Base-by-base conservation (phyloP, 1,140 invertebrate species). In the Wasmannia auropunctata region DNA sequence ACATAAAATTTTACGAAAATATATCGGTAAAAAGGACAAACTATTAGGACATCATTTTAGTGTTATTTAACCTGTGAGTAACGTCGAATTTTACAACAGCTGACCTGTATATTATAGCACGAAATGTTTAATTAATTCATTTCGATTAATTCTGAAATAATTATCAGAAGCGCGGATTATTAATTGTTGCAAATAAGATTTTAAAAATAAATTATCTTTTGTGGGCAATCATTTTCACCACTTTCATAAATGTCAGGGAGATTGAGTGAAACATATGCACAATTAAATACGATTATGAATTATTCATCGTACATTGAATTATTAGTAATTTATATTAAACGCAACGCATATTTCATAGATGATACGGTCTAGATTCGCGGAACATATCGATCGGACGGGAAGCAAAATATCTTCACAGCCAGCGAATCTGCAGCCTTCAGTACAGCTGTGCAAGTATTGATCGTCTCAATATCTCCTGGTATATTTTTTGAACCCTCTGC, bases 381-480 rank as follows among this genome's bases (percentile, higher is more conserved):
- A 43, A 81, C 1, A 43, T 22, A 72, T 43, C 37, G 49, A 58
- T 74, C 11, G 37, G 0, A 6, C 49, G 49, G 8, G 25, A 70
- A 43, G 19, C 3, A 56, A 81, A 58, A 70, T 83, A 43, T 70
- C 19, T 72, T 58, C 10, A 7, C 49, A 43, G 19, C 25, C n/a
- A 51, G 0, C 19, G 16, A 72, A 81, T n/a, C 16, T 40, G 25
- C 19, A 40, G 8, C 11, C 19, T 69, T 51, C 28, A 40, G 11
- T 40, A 83, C 79, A 72, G 67, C 37, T 72, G 37, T 58, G 67
- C 40, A 74, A 60, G 67, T 83, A 83, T 83, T 74, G 79, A 83
- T 72, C 67, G 67, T 46, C n/a, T 46, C 51, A 22, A 7, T 43
- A 19, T 46, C 28, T n/a, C n/a, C n/a, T 74, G 67, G 4, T 83